Evolutionary conservation across 2,888 invertebrate species (phyloP).

Genomic region (Keiferia lycopersicella): DNA sequence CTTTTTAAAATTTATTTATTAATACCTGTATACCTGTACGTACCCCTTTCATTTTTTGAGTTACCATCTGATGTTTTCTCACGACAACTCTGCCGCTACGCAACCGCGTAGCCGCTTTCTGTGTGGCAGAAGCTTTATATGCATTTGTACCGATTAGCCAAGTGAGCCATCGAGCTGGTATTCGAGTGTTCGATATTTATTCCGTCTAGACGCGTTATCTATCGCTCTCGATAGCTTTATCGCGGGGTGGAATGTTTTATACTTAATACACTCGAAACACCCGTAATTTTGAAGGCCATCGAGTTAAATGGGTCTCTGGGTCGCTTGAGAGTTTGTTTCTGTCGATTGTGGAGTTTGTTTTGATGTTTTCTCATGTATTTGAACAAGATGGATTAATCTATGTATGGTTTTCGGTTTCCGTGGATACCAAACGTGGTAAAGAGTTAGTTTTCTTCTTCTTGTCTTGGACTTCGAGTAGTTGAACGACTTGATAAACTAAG

Average conservation of each 20-base stretch:
- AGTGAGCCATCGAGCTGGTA: constrained; percentile 77
- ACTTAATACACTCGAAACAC: constrained; percentile 61
- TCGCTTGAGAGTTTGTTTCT: constrained; percentile 8
- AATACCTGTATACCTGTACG: too few relatives aligned
- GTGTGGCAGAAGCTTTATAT: not conserved
- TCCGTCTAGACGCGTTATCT: constrained; percentile 77
- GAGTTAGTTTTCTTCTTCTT: too few relatives aligned
- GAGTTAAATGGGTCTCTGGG: constrained; percentile 21
- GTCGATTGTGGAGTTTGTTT: not conserved
- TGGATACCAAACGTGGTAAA: too few relatives aligned
- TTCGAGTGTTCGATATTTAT: constrained; percentile 77
- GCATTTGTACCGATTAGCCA: constrained; percentile 69
- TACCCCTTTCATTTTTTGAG: too few relatives aligned
- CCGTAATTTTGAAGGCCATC: constrained; percentile 28
- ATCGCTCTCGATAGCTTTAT: constrained; percentile 67
- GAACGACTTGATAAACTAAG: too few relatives aligned
- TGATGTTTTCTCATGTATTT: not conserved
- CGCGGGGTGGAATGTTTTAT: constrained; percentile 70
- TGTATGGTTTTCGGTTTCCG: too few relatives aligned
- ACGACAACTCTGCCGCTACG: not conserved
- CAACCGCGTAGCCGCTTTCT: not conserved
- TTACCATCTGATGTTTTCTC: too few relatives aligned
- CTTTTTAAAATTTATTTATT: too few relatives aligned
- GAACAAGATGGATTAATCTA: too few relatives aligned
- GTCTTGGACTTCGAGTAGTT: too few relatives aligned